Evolutionary conservation across 2,113 vertebrate genomes (phyloP).

Genomic region (Actenoides lindsayi): DNA sequence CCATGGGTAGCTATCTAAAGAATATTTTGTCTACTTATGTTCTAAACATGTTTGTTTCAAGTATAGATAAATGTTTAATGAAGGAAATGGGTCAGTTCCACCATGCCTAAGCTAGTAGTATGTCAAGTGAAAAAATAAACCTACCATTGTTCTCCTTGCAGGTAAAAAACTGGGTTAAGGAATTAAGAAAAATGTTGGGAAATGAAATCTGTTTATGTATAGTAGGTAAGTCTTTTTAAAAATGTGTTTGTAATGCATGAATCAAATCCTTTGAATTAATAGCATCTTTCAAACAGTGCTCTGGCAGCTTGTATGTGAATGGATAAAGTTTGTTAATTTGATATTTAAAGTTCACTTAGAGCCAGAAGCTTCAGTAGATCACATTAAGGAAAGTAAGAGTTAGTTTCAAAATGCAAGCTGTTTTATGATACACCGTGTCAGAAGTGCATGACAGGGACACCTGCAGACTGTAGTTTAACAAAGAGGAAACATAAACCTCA

Average conservation of each 20-base stretch:
- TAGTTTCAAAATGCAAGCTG: not conserved
- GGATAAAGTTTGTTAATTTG: not conserved
- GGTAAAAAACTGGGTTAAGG: slow-evolving; percentile 99
- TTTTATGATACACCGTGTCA: not conserved
- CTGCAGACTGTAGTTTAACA: not conserved
- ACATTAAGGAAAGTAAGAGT: not conserved
- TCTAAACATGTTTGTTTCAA: not conserved
- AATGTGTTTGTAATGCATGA: not conserved
- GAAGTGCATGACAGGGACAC: not conserved
- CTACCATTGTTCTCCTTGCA: slow-evolving; percentile 62
- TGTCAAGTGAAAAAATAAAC: not conserved
- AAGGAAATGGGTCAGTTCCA: not conserved
- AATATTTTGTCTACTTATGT: not conserved
- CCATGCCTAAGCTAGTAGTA: not conserved
- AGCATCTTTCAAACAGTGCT: not conserved
- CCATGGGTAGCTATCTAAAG: not conserved
- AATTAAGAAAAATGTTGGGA: slow-evolving; percentile 99
- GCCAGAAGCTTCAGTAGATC: not conserved
- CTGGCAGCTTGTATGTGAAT: not conserved
- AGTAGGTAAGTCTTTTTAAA: slow-evolving; percentile 87
- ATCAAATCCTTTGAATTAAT: not conserved
- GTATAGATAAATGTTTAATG: not conserved
- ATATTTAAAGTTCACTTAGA: not conserved
- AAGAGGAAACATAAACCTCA: not conserved
- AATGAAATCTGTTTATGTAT: slow-evolving; percentile 99